Evolutionary conservation across 1,140 invertebrate genomes (phyloP).

Genomic region (Eciton burchellii): DNA sequence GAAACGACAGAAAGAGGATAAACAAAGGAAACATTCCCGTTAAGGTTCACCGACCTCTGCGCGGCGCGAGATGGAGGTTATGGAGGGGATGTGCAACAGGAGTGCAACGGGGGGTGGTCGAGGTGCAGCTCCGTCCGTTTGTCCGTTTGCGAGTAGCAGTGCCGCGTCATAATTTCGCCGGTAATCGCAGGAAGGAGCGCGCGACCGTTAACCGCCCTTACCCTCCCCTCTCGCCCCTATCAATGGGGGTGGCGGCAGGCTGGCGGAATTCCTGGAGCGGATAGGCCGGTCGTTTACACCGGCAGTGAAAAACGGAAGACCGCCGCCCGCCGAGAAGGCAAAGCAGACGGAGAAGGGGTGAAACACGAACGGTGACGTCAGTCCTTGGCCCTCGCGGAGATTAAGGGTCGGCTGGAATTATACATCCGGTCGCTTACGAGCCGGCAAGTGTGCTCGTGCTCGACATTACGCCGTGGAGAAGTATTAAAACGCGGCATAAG

Average conservation of each 20-base stretch:
- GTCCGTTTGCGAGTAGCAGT: slow-evolving; percentile 52
- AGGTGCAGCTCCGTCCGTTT: not conserved
- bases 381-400: not conserved
- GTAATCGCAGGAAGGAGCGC: not conserved
- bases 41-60: not conserved
- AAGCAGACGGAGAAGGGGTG: slow-evolving; percentile 4
- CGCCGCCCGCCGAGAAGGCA: not conserved
- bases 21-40: not conserved
- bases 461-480: too few species aligned
- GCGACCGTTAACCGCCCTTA: too few species aligned
- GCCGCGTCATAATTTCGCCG: slow-evolving; percentile 46
- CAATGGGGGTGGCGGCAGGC: not conserved
- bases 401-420: slow-evolving; percentile 6
- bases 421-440: not conserved
- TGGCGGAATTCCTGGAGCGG: slow-evolving; percentile 23
- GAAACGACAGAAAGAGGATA: not conserved
- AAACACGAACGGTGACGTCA: not conserved
- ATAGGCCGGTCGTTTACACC: slow-evolving; percentile 23
- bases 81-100: not conserved
- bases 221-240: slow-evolving; percentile 7
- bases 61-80: not conserved
- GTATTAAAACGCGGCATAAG: slow-evolving; percentile 7
- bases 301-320: slow-evolving; percentile 42
- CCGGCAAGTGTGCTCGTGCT: not conserved
- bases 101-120: not conserved